Evolutionary conservation across 2,113 vertebrate genomes (phyloP), one percentile per base, ranked within the genome.

Genomic region (Indri indri): DNA sequence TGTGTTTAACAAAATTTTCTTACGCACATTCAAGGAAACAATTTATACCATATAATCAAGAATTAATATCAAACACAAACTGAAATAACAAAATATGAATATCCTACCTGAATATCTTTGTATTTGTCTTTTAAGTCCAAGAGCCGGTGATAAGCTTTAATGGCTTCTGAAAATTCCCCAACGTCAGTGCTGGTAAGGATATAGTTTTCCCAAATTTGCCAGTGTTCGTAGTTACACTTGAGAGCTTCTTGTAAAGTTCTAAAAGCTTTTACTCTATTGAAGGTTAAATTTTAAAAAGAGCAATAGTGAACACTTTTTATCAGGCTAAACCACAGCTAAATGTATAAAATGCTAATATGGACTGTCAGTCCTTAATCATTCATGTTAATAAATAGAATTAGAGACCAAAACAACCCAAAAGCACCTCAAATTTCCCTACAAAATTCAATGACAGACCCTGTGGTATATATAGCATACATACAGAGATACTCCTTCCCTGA

Each of bases 141-240:
- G 92, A 99, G 99, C 52, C 99, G 99, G 95, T 99, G 99, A 97
- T 99, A 99, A 71, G 99, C 99, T 98, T 99, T 99, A 98, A 99
- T 99, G 95, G 99, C 99, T 98, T 99, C 99, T 23, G 98, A 96
- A 97, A 99, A 99, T 88, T 99, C 99, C 83, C 99, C 99, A 27
- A 99, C 61, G 12, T 99, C 99, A 17, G 99, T 99, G 98, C 99
- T 99, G 80, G 99, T 99, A 1, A 99, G 96, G 50, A 99, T 98
- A 97, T 99, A 99, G 98, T 99, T 99, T 98, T 99, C 99, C 99
- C 99, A 99, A 98, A 99, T 99, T 98, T 99, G 99, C 99, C 99
- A 99, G 92, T 99, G 99, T 88, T 99, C 99, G 45, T 99, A 99
- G 98, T 99, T 99, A 97, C 99, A 99, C 96, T 99, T 99, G 85